Evolutionary conservation across 2,888 invertebrate genomes (phyloP).

Genomic region (Conchocele bisecta): DNA sequence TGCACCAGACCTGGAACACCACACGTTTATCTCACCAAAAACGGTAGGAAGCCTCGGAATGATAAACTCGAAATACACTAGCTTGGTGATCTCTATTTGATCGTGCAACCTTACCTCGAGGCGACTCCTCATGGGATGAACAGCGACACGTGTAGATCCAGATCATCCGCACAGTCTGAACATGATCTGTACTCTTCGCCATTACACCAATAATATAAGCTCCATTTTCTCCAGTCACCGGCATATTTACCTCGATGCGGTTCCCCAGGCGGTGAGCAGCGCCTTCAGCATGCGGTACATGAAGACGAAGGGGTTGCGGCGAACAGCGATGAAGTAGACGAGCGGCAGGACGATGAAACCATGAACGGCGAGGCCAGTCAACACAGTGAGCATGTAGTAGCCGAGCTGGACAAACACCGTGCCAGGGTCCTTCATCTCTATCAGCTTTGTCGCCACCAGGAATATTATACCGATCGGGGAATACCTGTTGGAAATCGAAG

Average conservation of each 20-base stretch:
- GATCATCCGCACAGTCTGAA: too few relatives aligned
- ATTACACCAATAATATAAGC: too few relatives aligned
- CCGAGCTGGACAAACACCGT: slow-evolving; percentile 93
- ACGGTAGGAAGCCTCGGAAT: too few relatives aligned
- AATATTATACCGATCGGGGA: slow-evolving; percentile 80
- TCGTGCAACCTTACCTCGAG: too few relatives aligned
- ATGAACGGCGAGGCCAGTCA: slow-evolving; percentile 91
- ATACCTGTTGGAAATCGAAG: slow-evolving; percentile 81
- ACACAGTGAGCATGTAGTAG: slow-evolving; percentile 94
- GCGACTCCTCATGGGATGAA: too few relatives aligned
- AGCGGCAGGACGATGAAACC: slow-evolving; percentile 94
- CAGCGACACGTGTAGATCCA: too few relatives aligned
- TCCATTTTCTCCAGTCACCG: too few relatives aligned
- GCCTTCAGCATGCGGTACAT: slow-evolving; percentile 83
- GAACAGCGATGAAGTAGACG: slow-evolving; percentile 87
- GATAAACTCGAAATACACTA: too few relatives aligned
- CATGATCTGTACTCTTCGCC: too few relatives aligned
- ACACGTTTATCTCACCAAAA: too few relatives aligned
- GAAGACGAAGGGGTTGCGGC: slow-evolving; percentile 75
- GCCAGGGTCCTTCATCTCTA: slow-evolving; percentile 93
- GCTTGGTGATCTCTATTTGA: too few relatives aligned
- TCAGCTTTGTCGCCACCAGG: slow-evolving; percentile 91
- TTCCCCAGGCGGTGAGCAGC: slow-evolving; percentile 85
- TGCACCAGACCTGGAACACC: too few relatives aligned
- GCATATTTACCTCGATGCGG: slow-evolving; percentile 74